Base-by-base conservation (phyloP, 2,797 vertebrate species). In the Pangasius mekongensis region DNA sequence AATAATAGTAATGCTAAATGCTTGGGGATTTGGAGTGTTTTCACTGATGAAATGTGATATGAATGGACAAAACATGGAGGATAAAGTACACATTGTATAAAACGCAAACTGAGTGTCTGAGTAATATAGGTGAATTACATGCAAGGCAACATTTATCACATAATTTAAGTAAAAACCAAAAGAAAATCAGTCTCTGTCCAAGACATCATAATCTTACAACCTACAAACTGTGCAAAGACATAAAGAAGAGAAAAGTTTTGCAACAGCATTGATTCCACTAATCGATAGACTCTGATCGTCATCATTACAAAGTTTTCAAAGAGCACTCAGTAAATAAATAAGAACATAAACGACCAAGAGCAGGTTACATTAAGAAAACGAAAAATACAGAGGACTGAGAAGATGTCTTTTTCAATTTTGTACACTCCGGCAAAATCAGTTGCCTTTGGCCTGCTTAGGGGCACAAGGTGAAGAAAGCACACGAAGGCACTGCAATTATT, bases 1-100 rank as follows among this genome's bases (percentile, higher is more conserved):
- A 98, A 97, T 96, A 96, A 96, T 97, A 97, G 97, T 96, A 96
- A 96, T 97, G 95, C 96, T 97, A 97, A 98, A 97, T 96, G 96
- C 96, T 67, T 54, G 95, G 94, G 96, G 93, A 97, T 97, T 97
- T 97, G 66, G 66, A 96, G 94, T 88, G 73, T 78, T 77, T 88
- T 86, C 30, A 22, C 52, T 36, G 56, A 76, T 64, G n/a, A 47
- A 76, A 88, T 60, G 22, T n/a, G 36, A 85, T 11, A 24, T 47
- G 67, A 85, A 84, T n/a, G 36, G 39, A 49, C 77, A 64, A 86
- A 77, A 22, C 8, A 54, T 64, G 27, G 16, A 39, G n/a, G 4
- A 60, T 60, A 73, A 60, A 5, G 69, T 43, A 47, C 20, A 36
- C n/a, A 36, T 73, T 74, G 56, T 49, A 82, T 39, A 73, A 49